Conservation (phyloP, 2,113 vertebrate genomes). For the Onychostoma macrolepis region DNA sequence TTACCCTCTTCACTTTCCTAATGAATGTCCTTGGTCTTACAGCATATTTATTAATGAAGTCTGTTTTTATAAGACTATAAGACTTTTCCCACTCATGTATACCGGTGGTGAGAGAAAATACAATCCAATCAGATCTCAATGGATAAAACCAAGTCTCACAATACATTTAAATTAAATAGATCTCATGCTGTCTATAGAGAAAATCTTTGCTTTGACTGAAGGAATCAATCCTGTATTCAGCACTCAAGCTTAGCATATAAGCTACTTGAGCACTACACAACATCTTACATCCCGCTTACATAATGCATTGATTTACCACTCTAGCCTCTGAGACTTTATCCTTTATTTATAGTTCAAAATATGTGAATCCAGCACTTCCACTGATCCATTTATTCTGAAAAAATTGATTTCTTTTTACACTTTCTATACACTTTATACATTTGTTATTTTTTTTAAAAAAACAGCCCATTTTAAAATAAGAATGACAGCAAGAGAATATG, state of each 20-base stretch:
- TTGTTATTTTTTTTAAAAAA: background rate
- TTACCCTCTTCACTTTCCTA: background rate
- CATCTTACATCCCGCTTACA: constrained; percentile 66
- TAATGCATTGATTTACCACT: constrained; percentile 66
- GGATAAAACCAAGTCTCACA: background rate
- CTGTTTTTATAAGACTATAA: background rate
- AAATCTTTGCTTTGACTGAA: background rate
- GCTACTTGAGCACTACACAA: constrained; percentile 47
- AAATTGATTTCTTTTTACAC: background rate
- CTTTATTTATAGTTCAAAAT: constrained; percentile 36
- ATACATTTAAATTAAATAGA: background rate
- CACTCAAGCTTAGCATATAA: constrained; percentile 52
- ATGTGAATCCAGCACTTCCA: constrained; percentile 17
- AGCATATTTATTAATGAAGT: background rate
- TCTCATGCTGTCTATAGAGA: background rate
- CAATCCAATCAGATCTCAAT: too few relatives aligned
- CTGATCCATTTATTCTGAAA: background rate
- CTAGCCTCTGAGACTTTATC: background rate
- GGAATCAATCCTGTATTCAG: constrained; percentile 53
- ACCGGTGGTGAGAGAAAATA: too few relatives aligned
- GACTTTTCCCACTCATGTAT: background rate
- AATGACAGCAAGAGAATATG: background rate
- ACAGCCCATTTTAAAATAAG: background rate
- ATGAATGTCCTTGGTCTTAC: background rate
- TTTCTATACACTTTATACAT: background rate